Evolutionary conservation across 1,140 invertebrate genomes (phyloP), one percentile per base, ranked within the genome.

Genomic region (Nymphalis io): DNA sequence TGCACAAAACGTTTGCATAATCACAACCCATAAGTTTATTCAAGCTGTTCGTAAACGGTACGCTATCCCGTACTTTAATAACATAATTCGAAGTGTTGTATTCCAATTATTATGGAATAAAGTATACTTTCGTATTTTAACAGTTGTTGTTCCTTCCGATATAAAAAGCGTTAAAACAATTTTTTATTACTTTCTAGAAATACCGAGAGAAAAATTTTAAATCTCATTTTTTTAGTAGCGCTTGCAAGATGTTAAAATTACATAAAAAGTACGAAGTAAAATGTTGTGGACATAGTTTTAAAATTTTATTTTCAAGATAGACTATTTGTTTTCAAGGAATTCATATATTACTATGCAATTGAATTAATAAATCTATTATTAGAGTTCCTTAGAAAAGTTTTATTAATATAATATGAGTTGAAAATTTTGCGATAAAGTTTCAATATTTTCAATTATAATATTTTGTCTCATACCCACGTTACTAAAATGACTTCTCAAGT

Each of bases 381-480:
- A 27, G 23, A 13, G 3, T 27, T 15, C 23, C 11, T 55, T 15
- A 15, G 10, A 11, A 5, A 55, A 6, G 15, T 27, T 55, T 55
- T 5, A 23, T 55, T 27, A 27, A 27, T 15, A 27, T 55, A 15
- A 27, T 0, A 33, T 53, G 20, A 11, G n/a, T n/a, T n/a, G n/a
- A n/a, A n/a, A 8, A 53, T 21, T 13, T 23, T 27, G 3, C 15
- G 4, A 15, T 21, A n/a, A 44, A 20, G 18, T 4, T 59, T 70
- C 46, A 44, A 59, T 39, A 38, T 51, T 33, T 62, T 57, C 51
- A 62, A 62, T 46, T 62, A 33, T 72, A 60, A 72, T 51, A 68
- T 67, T 67, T 68, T 68, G 61, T 73, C 62, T 64, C 58, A 64
- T 68, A 74, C 59, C 55, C 60, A 51, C 60, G 16, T 55, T 39